Percentiles rank a stretch among this genome's conserved stretches.
Conservation (phyloP, 2,113 vertebrate genomes). For the Chrysemys picta region DNA sequence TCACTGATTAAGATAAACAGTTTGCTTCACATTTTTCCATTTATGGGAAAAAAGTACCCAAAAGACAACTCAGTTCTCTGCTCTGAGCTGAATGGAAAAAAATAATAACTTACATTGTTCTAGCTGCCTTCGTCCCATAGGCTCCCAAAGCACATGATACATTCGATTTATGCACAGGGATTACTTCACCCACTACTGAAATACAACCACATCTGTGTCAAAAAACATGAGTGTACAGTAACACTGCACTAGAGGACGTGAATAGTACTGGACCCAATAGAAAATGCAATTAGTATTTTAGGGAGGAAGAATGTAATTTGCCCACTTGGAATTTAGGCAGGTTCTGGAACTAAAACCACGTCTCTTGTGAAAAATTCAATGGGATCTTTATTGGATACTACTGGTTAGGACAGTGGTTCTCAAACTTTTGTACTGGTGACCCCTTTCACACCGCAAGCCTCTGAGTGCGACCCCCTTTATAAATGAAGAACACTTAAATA, state of each 20-base stretch:
- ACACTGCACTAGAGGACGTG: neutral
- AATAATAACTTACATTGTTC: conserved; percentile 9
- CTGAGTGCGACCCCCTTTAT: no score
- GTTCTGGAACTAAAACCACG: neutral
- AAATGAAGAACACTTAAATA: no score
- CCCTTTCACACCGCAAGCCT: no score
- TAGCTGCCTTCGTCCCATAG: neutral
- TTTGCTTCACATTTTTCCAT: conserved; percentile 3
- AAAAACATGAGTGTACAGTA: neutral
- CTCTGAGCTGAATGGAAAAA: conserved; percentile 15
- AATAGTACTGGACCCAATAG: neutral
- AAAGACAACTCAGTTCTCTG: conserved; percentile 30
- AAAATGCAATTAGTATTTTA: neutral
- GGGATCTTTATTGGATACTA: neutral
- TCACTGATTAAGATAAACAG: neutral
- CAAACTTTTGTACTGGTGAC: no score
- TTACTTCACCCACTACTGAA: conserved; percentile 19
- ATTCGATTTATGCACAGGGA: neutral
- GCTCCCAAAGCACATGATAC: neutral
- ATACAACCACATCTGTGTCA: neutral
- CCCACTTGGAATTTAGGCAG: neutral
- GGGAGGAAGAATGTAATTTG: neutral
- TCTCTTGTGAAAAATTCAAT: neutral
- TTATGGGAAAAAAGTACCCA: conserved; percentile 31
- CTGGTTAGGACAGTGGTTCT: neutral